These are phyloP conservation scores for Pangasius macronema DNA, from an alignment of 2,797 vertebrate genomes.

Conservation along the genomic window DNA sequence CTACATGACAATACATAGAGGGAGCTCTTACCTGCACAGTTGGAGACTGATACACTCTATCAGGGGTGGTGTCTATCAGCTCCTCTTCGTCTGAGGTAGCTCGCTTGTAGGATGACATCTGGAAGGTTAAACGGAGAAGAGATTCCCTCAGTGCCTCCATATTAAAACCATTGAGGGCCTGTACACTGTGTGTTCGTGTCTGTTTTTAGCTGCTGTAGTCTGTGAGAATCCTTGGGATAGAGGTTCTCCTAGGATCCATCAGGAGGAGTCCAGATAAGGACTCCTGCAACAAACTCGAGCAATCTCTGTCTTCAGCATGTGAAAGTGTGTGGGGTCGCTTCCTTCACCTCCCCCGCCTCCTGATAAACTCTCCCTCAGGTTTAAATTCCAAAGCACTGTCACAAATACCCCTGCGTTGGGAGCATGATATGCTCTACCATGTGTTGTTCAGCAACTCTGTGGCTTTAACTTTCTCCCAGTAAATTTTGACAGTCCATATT, in stretches of 20 bases:
- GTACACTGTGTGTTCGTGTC: slow-evolving; percentile 33
- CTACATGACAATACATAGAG: not conserved
- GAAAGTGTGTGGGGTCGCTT: slow-evolving; percentile 25
- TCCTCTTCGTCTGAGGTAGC: slow-evolving; percentile 94
- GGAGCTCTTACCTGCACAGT: slow-evolving; percentile 81
- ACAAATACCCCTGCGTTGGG: slow-evolving; percentile 39
- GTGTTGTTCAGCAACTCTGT: slow-evolving; percentile 21
- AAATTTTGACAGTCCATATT: slow-evolving; percentile 40
- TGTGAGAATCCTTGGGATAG: slow-evolving; percentile 47
- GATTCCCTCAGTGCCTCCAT: slow-evolving; percentile 87
- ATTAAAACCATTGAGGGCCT: slow-evolving; percentile 28
- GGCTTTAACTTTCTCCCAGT: slow-evolving; percentile 47
- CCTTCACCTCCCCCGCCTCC: slow-evolving; percentile 49
- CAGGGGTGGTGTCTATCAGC: slow-evolving; percentile 83
- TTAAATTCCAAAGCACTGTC: slow-evolving; percentile 31
- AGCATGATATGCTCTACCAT: not conserved
- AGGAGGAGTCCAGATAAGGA: slow-evolving; percentile 46
- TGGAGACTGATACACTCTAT: slow-evolving; percentile 84
- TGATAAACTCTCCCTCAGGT: slow-evolving; percentile 46
- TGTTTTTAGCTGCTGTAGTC: slow-evolving; percentile 43
- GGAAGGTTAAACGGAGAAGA: slow-evolving; percentile 82
- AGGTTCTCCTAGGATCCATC: slow-evolving; percentile 62
- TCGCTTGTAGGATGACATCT: slow-evolving; percentile 96
- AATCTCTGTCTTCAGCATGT: slow-evolving; percentile 21
- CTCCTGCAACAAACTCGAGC: slow-evolving; percentile 37